Evolutionary conservation across 1,140 invertebrate genomes (phyloP), one percentile per base, ranked within the genome.

Genomic region (Calycopis cecrops): DNA sequence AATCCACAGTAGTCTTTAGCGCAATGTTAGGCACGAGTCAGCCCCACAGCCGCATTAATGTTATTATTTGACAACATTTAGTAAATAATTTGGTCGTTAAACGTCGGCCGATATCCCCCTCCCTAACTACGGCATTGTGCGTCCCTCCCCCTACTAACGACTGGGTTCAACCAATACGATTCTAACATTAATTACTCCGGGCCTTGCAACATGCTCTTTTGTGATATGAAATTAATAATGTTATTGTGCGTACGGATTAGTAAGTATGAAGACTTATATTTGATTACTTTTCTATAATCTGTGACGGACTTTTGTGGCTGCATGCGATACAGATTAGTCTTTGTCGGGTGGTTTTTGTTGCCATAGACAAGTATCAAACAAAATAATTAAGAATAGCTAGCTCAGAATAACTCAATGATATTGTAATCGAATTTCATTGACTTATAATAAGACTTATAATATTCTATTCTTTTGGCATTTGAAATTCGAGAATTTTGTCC

Each of bases 21-120:
- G 40, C 40, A 16, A 16, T 16, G 40, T 53, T 28, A 52, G 47
- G 35, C 64, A 50, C 63, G 55, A 59, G 66, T 50, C 59, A 48
- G 53, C 63, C 68, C 59, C 69, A 38, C 42, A 52, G 62, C 64
- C 66, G 69, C 76, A 77, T 73, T 83, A 83, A 86, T 86, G 76
- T 86, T 81, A 84, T 84, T 84, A 86, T 84, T 86, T 84, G 79
- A 76, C 74, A 83, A 84, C 83, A 83, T 86, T 86, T 84, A 86
- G 76, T 83, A 83, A 86, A 84, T 85, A 82, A 86, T 86, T 84
- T 79, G 76, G 78, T 84, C 83, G 83, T 84, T 84, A 86, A 84
- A 83, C 76, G 76, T 71, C 76, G 56, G 77, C 77, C 71, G 78
- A 79, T 79, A 58, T 56, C 70, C 63, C 69, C 64, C 49, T 54